Evolutionary conservation across 2,113 vertebrate genomes (phyloP).

Genomic region (Gavialis gangeticus): DNA sequence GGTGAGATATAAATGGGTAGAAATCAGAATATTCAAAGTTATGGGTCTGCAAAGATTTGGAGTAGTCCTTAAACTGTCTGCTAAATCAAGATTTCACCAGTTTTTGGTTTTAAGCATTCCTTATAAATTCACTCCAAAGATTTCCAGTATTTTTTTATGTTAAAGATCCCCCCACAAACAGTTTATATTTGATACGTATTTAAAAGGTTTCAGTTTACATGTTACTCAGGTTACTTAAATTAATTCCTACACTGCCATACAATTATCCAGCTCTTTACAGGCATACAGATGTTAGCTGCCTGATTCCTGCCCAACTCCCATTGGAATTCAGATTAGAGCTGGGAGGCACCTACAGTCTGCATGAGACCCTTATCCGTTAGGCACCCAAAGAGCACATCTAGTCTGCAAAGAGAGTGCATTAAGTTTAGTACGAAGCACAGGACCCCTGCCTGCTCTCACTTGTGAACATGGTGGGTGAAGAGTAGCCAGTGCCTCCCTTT

Average conservation of each 20-base stretch:
- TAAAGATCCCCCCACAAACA: background rate
- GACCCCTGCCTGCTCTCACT: too few relatives aligned
- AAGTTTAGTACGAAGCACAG: too few relatives aligned
- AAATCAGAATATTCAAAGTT: conserved; percentile 47
- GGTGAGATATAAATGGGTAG: conserved; percentile 38
- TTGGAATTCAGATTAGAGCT: too few relatives aligned
- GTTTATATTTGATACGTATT: background rate
- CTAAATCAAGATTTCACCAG: background rate
- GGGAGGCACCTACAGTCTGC: too few relatives aligned
- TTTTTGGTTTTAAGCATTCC: conserved; percentile 1
- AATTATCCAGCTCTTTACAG: background rate
- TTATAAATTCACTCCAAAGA: conserved; percentile 16
- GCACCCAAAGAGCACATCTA: too few relatives aligned
- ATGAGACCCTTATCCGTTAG: too few relatives aligned
- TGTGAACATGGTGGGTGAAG: too few relatives aligned
- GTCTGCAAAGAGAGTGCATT: too few relatives aligned
- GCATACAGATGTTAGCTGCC: too few relatives aligned
- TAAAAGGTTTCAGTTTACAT: background rate
- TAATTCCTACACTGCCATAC: background rate
- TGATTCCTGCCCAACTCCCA: too few relatives aligned
- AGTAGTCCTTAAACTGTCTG: conserved; percentile 33
- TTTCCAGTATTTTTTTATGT: conserved; percentile 24
- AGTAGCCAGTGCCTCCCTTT: too few relatives aligned
- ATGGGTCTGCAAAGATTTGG: conserved; percentile 44
- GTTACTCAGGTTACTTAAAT: background rate